phyloP scores from a whole-genome alignment of 2,113 vertebrate species.

The Apeltes quadracus region DNA sequence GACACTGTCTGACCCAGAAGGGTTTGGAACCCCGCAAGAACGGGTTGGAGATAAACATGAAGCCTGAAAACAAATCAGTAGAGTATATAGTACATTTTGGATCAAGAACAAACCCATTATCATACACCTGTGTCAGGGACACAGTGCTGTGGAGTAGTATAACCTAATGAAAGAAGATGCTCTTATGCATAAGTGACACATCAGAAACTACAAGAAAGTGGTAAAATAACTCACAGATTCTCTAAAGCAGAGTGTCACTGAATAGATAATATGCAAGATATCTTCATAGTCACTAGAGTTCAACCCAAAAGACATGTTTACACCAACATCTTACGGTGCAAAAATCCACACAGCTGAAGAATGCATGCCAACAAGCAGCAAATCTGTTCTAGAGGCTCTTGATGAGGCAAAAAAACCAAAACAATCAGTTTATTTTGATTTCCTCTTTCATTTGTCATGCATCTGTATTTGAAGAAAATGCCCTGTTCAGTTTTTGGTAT shows the following conservation, averaged over 20 bases:
- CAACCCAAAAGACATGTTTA: too few species aligned
- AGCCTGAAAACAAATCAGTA: slow-evolving; percentile 78
- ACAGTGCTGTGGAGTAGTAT: not conserved
- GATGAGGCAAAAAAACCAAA: not conserved
- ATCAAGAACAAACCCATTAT: not conserved
- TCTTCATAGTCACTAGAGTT: too few species aligned
- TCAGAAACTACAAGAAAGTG: not conserved
- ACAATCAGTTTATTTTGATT: not conserved
- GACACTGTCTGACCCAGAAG: slow-evolving; percentile 91
- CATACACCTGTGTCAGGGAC: not conserved
- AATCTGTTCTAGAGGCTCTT: not conserved
- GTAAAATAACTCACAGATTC: not conserved
- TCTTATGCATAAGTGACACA: not conserved
- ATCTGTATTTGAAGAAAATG: not conserved
- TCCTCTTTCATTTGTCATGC: not conserved
- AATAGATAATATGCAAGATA: too few species aligned
- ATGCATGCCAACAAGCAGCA: too few species aligned
- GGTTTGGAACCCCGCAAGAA: slow-evolving; percentile 88
- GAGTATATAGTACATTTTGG: not conserved
- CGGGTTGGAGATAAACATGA: slow-evolving; percentile 93
- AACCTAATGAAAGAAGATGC: not conserved
- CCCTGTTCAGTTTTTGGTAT: not conserved
- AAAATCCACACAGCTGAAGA: too few species aligned
- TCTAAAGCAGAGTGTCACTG: too few species aligned
- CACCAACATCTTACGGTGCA: too few species aligned